Percentiles rank a stretch among this genome's conserved stretches.
These are phyloP conservation scores for Acridotheres tristis DNA, from an alignment of 2,797 vertebrate genomes.

Conservation along the genomic window DNA sequence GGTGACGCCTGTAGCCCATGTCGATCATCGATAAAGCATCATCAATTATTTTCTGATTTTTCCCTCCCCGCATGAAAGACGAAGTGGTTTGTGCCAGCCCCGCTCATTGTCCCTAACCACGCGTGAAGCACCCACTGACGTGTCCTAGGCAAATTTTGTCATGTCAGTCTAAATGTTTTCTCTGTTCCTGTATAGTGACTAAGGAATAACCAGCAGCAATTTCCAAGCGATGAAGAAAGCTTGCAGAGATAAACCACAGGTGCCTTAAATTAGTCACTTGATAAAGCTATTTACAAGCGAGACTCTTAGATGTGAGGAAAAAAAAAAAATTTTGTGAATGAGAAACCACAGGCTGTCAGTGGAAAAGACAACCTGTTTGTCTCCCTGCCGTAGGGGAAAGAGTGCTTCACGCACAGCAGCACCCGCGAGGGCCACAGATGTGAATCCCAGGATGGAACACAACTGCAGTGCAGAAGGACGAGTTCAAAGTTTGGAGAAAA, in stretches of 20 bases:
- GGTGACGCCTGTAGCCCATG: not conserved
- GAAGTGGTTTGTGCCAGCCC: not conserved
- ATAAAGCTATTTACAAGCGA: conserved; percentile 6
- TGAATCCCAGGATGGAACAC: conserved; percentile 21
- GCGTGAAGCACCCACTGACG: conserved; percentile 25
- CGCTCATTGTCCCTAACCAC: conserved; percentile 53
- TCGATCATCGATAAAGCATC: not conserved
- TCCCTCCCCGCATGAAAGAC: not conserved
- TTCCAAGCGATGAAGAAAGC: conserved; percentile 64
- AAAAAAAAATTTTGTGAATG: conserved; percentile 22
- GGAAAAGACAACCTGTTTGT: conserved; percentile 72
- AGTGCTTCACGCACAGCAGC: not conserved
- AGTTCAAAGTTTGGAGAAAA: not conserved
- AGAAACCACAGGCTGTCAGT: conserved; percentile 70
- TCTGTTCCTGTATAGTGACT: conserved; percentile 36
- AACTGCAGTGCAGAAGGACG: not conserved
- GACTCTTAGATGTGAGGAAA: conserved; percentile 60
- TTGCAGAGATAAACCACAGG: conserved; percentile 46
- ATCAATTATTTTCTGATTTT: conserved; percentile 44
- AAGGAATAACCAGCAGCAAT: conserved; percentile 71
- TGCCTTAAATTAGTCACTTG: conserved; percentile 61
- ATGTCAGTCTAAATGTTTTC: conserved; percentile 29
- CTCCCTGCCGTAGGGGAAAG: conserved; percentile 9
- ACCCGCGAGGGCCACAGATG: not conserved
- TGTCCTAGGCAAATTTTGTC: conserved; percentile 55